These are phyloP conservation scores for Hypena proboscidalis DNA, from an alignment of 2,888 invertebrate genomes.

Conservation along the genomic window DNA sequence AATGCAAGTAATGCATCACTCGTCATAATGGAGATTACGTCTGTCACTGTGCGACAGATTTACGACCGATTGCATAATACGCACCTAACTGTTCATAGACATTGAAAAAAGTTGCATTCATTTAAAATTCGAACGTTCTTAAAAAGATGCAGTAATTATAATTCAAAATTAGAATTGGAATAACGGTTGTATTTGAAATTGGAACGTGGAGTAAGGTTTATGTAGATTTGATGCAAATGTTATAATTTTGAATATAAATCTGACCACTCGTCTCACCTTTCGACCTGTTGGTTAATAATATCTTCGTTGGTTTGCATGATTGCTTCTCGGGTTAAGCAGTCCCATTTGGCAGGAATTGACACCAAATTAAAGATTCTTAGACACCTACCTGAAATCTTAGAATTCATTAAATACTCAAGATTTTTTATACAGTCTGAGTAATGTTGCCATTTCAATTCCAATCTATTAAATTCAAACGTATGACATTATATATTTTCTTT, in stretches of 20 bases:
- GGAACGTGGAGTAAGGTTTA: constrained; percentile 13
- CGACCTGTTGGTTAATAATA: constrained; percentile 8
- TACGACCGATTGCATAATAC: constrained; percentile 73
- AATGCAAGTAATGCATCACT: constrained; percentile 80
- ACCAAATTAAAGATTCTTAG: no score
- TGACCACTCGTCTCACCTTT: constrained; percentile 9
- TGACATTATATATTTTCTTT: no score
- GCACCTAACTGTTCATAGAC: constrained; percentile 38
- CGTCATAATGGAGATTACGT: constrained; percentile 82
- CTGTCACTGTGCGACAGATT: constrained; percentile 71
- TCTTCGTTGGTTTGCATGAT: no score
- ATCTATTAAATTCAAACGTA: no score
- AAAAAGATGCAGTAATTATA: constrained; percentile 29
- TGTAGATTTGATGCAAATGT: constrained; percentile 25
- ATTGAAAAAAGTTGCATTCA: constrained; percentile 38
- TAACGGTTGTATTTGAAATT: constrained; percentile 29
- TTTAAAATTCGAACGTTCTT: constrained; percentile 29
- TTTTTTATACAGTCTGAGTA: no score
- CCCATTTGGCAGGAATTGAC: no score
- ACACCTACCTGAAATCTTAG: no score
- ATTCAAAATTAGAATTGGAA: constrained; percentile 33
- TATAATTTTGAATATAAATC: constrained; percentile 12
- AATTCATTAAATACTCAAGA: no score
- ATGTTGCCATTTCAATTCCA: no score
- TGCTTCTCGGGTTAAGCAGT: no score